Evolutionary conservation across 2,113 vertebrate genomes (phyloP), one percentile per base, ranked within the genome.

Genomic region (Tragelaphus buxtoni): DNA sequence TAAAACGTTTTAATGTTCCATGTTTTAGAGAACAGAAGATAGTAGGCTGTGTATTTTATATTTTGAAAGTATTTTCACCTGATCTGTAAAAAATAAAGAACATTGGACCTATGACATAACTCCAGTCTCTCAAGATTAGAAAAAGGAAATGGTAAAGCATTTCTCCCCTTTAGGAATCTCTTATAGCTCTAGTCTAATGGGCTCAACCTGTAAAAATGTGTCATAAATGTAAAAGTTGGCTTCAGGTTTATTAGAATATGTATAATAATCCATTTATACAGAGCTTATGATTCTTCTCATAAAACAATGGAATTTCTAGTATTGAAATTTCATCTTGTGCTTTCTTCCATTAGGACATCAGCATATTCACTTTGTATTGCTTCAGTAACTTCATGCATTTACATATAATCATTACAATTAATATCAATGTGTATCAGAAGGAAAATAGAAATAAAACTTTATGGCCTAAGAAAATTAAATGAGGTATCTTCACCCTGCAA

Each of bases 41-140:
- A 83, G 49, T 93, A 86, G 94, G 97, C 92, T 97, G 94, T 98
- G 82, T 98, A 97, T 12, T 89, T 98, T 98, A 97, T 95, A 98
- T 98, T 98, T 97, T 97, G 55, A 28, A 95, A 90, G 69, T 85
- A 84, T 90, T 92, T 86, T 81, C 79, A 94, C 92, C 35, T 76
- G 53, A 51, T 91, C 49, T 98, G 86, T 80, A 88, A 51, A 65
- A 69, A 72, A 72, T 82, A 77, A 95, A 90, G 56, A 86, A 96
- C 26, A 80, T 85, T 74, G 97, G 80, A 97, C 85, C 92, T 97
- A 26, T 90, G 96, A 97, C 81, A 96, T 91, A 96, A 88, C 42
- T 87, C 11, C 0, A 74, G 58, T 97, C 96, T 98, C 82, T 92
- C 86, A 42, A 97, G 90, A 58, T 92, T 82, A 95, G 60, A 80